These are phyloP conservation scores for Acanthosepion esculentum DNA, from an alignment of 2,888 invertebrate species.

Conservation along the genomic window DNA sequence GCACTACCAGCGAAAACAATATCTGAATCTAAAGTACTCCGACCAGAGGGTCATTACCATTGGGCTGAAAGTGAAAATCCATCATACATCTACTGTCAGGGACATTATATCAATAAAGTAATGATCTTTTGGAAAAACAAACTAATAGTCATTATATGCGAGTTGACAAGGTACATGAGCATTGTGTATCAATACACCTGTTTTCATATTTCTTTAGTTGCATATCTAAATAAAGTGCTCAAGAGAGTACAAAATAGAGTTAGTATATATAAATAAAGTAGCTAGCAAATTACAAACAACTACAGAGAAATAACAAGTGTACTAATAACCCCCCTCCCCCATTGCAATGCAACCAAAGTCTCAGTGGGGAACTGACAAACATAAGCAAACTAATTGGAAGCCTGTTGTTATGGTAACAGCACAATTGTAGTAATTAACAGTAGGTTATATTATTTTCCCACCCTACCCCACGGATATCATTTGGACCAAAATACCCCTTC, in stretches of 20 bases:
- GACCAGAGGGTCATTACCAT: too few relatives aligned
- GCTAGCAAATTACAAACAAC: not conserved
- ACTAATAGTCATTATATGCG: too few relatives aligned
- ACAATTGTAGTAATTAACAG: slow-evolving; percentile 17
- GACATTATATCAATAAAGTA: too few relatives aligned
- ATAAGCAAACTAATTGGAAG: slow-evolving; percentile 16
- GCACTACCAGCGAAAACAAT: too few relatives aligned
- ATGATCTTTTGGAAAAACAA: too few relatives aligned
- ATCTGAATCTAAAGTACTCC: too few relatives aligned
- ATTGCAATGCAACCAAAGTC: not conserved
- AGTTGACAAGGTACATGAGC: too few relatives aligned
- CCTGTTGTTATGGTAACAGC: slow-evolving; percentile 7
- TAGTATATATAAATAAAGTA: not conserved
- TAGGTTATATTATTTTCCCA: not conserved
- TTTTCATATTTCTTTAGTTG: not conserved
- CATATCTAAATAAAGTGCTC: not conserved
- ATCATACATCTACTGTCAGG: too few relatives aligned
- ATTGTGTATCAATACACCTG: not conserved
- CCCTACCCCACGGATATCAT: not conserved
- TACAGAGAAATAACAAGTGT: not conserved
- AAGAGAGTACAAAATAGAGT: not conserved
- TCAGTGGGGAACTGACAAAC: not conserved
- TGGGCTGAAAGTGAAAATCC: too few relatives aligned
- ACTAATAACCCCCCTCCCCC: not conserved
- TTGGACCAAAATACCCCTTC: not conserved